Evolutionary conservation across 1,140 invertebrate genomes (phyloP), one percentile per base, ranked within the genome.

Genomic region (Drosophila virilis): DNA sequence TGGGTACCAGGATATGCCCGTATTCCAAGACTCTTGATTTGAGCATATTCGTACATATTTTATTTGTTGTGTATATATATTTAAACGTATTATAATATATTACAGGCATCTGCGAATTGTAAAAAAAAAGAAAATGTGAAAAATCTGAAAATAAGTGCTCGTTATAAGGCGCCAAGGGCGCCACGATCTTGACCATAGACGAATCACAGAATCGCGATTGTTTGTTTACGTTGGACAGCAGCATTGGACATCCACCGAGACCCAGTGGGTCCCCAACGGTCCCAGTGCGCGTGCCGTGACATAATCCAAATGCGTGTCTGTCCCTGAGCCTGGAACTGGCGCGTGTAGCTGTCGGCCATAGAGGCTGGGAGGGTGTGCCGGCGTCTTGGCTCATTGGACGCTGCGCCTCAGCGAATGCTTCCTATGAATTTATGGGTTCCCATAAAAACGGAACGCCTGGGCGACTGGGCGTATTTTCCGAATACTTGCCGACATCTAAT

Each of bases 361-460:
- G 28, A 22, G 13, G 33, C 4, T 52, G 46, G n/a, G 50, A 46
- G 66, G 66, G 72, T 74, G 71, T 61, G 79, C 50, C 58, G 32
- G 42, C 61, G 59, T 55, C 45, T 40, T 66, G 74, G 50, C 68
- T 80, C 74, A 73, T 69, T 74, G 12, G 40, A 67, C 13, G 46
- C 48, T 67, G 55, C 51, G 69, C 77, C 74, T 57, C 71, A 75
- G 60, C 75, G 74, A 61, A 65, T 60, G 61, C 50, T 72, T 86
- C 77, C 61, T 70, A 68, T 61, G 76, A 88, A 82, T 88, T 86
- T 88, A 83, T 86, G 79, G 65, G 12, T 28, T 28, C 62, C 66
- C 60, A 88, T 88, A 77, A 88, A 86, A 61, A 38, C 51, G 83
- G 48, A 76, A 86, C 74, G 82, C 78, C 78, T 75, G 65, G 42